Evolutionary conservation across 2,113 vertebrate species (phyloP), one percentile per base, ranked within the genome.

Genomic region (Seriola quinqueradiata): DNA sequence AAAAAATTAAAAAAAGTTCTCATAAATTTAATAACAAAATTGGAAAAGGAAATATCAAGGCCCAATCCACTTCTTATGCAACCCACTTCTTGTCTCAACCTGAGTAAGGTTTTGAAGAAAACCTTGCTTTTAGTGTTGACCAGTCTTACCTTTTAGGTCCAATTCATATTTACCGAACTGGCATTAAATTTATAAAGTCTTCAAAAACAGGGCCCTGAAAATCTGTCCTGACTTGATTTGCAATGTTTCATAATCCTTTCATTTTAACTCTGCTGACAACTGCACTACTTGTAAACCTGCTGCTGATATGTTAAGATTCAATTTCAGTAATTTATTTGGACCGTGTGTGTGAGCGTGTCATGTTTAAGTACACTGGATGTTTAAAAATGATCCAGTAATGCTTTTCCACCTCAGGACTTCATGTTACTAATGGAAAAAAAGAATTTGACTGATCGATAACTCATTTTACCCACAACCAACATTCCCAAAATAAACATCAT

Each of bases 401-500:
- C 8, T 59, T 50, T 34, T 14, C 57, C 28, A 36, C 3, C 28
- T 65, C 46, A 28, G 54, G 60, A 38, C 38, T 21, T 65, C 17
- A 44, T 42, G 66, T 79, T 59, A 10, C 64, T 44, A 69, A 70
- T 59, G 36, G 25, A 23, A 58, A 68, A 54, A 69, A 34, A 52
- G 38, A 61, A 58, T 63, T 16, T 21, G n/a, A 80, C 40, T 71
- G 44, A 42, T 6, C n/a, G 59, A 60, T 32, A 42, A 72, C 66
- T 14, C 12, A 42, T 66, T 78, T 70, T 63, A 32, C 14, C 5
- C 58, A 25, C 25, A 64, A 1, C 52, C 67, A 66, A 21, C 44
- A 36, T 46, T 25, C 64, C 63, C 10, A 3, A 79, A 86, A 79
- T 63, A 75, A 79, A 79, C 68, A 61, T 69, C 67, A 67, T 54